phyloP scores from a whole-genome alignment of 2,888 invertebrate species.

The Horisme vitalbata region DNA sequence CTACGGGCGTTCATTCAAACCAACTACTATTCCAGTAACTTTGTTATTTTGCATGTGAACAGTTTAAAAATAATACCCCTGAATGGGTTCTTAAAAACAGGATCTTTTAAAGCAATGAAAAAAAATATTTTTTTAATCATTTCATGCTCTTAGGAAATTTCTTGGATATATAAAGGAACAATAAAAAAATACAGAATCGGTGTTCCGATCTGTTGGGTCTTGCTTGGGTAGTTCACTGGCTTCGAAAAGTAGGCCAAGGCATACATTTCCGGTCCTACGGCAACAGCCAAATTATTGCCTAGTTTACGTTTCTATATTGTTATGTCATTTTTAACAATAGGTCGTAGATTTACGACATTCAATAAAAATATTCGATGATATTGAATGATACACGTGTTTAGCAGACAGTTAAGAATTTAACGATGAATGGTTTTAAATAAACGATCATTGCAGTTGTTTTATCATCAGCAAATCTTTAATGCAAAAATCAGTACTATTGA shows the following conservation, averaged over 20 bases:
- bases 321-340: constrained; percentile 5
- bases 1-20: too few species aligned
- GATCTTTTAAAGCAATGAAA: too few species aligned
- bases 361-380: constrained; percentile 4
- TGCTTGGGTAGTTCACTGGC: constrained; percentile 22
- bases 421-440: constrained; percentile 3
- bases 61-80: too few species aligned
- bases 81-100: too few species aligned
- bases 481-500: neutral
- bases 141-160: too few species aligned
- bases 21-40: too few species aligned
- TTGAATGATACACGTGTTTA: neutral
- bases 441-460: too few species aligned
- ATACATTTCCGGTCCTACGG: constrained; percentile 29
- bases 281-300: constrained; percentile 26
- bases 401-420: constrained; percentile 4
- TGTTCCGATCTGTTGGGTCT: constrained; percentile 16
- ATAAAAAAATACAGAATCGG: neutral
- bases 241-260: constrained; percentile 32
- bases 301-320: constrained; percentile 15
- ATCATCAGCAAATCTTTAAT: neutral
- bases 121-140: too few species aligned
- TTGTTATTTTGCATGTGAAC: too few species aligned
- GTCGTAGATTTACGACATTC: constrained; percentile 4
- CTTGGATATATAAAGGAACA: too few species aligned